These are phyloP conservation scores for Drosophila formosana DNA, from an alignment of 2,888 invertebrate species.

Conservation along the genomic window DNA sequence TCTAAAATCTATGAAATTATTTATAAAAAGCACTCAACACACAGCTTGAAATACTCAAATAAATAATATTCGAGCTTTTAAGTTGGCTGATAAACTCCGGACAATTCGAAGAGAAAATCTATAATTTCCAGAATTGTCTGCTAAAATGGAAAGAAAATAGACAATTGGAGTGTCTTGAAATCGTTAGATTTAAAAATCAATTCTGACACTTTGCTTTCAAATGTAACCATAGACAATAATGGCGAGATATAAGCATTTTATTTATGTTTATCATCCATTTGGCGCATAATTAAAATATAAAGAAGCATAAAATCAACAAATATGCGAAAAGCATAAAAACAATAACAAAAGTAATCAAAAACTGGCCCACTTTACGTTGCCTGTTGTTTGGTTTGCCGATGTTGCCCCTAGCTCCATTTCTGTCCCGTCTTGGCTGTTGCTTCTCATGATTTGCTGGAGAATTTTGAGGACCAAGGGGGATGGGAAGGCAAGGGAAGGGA, in stretches of 20 bases:
- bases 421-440: constrained; percentile 10
- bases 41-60: no score
- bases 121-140: no score
- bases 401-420: constrained; percentile 13
- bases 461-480: not conserved
- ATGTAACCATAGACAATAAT: constrained; percentile 24
- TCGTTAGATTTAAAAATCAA: not conserved
- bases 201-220: not conserved
- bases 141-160: not conserved
- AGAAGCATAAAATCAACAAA: constrained; percentile 59
- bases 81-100: no score
- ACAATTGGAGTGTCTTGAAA: not conserved
- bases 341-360: constrained; percentile 78
- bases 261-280: constrained; percentile 55
- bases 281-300: constrained; percentile 64
- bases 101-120: no score
- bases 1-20: no score
- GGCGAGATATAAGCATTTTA: constrained; percentile 41
- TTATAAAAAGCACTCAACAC: no score
- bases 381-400: constrained; percentile 24
- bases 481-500: constrained; percentile 4
- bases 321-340: constrained; percentile 67
- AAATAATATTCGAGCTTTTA: no score
- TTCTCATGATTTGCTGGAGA: not conserved
- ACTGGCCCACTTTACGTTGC: constrained; percentile 49